Evolutionary conservation across 2,888 invertebrate species (phyloP), one percentile per base, ranked within the genome.

Genomic region (Caenorhabditis afra): DNA sequence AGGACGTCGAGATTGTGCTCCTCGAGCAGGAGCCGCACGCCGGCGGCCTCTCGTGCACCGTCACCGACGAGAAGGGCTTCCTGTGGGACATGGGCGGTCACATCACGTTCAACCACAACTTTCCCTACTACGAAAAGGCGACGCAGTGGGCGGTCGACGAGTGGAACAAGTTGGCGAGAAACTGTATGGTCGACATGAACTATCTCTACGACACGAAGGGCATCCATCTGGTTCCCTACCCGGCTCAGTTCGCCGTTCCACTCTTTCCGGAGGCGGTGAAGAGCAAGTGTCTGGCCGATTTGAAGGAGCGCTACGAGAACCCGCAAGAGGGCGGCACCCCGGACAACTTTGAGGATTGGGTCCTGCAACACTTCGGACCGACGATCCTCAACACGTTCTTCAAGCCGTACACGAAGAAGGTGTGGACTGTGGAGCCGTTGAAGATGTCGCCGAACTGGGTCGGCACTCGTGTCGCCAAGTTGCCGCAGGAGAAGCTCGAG

Each of bases 31-130:
- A 85, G 74, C 23, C 79, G 22, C 64, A 68, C n/a, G 83, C 88
- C 41, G 90, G 90, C 18, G 90, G 90, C 20, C 81, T 90, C 5
- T 88, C 90, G 12, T 85, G 87, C 65, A 88, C 89, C 18, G 87
- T 90, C 11, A 80, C 70, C 23, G 90, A 90, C 74, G 84, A 85
- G 12, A 85, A 88, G 52, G 90, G 90, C 11, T 90, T 90, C 81
- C 84, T 90, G 23, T 90, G 90, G 90, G 90, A 90, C 55, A 90
- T 90, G 89, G 90, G 90, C 23, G 89, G 89, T 18, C 90, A 90
- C 62, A 89, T 90, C 79, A 90, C 89, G 37, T 90, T 90, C 83
- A 85, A 87, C 49, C 89, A 89, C 75, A 89, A 89, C 80, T 87
- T 81, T 52, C 89, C 89, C 20, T 89, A 89, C 80, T 89, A 89